Conservation (phyloP, 2,797 vertebrate species). For the Platyrinchus mystaceus region DNA sequence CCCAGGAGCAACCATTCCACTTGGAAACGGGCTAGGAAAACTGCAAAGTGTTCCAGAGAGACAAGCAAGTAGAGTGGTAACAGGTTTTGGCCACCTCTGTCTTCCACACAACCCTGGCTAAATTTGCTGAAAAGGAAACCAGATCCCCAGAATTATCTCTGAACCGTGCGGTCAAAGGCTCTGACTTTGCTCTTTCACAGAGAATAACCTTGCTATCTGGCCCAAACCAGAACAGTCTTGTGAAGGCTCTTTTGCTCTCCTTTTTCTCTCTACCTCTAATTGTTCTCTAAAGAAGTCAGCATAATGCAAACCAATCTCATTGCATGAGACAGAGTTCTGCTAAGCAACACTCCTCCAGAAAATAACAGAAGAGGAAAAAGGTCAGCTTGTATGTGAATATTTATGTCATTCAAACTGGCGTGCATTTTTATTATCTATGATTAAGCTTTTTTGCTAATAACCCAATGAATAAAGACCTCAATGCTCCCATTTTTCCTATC, state of each 20-base stretch:
- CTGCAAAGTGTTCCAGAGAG: not conserved
- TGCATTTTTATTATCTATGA: not conserved
- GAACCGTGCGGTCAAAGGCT: not conserved
- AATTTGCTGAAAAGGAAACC: not conserved
- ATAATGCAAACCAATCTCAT: not conserved
- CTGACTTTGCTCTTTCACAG: not conserved
- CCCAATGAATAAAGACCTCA: not conserved
- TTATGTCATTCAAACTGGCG: not conserved
- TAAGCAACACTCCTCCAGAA: constrained; percentile 35
- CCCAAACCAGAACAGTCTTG: not conserved
- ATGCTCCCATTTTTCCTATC: constrained; percentile 22
- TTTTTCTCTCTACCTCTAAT: not conserved
- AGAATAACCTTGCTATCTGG: not conserved
- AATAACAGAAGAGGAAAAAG: not conserved
- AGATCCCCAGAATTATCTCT: not conserved
- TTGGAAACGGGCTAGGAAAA: not conserved
- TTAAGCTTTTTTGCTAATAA: not conserved
- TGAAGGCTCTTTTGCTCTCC: not conserved
- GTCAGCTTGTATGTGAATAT: not conserved
- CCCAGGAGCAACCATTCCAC: not conserved
- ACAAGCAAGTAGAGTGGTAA: not conserved
- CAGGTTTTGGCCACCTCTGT: not conserved
- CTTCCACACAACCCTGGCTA: not conserved
- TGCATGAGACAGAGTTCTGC: constrained; percentile 11
- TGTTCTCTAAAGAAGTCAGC: not conserved